Conservation (phyloP, 2,888 invertebrate species). For the Idaea dimidiata region DNA sequence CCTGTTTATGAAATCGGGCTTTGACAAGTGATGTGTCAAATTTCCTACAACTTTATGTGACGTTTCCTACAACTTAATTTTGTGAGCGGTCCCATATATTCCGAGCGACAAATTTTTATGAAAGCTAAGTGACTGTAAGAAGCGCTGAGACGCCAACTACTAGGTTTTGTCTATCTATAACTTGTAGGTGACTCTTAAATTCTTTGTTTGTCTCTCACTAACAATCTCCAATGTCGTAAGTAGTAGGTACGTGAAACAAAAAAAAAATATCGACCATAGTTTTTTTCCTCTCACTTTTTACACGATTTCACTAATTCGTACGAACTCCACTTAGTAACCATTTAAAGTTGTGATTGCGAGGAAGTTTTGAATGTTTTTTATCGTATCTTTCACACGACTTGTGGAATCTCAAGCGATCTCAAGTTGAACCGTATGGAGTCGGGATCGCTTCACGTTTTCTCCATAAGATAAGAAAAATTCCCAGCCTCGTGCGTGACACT, state of each 20-base stretch:
- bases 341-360: background rate
- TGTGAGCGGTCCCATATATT: no score
- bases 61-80: no score
- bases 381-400: background rate
- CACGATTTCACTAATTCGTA: constrained; percentile 1
- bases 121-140: no score
- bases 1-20: no score
- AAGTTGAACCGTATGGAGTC: background rate
- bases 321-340: background rate
- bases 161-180: no score
- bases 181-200: no score
- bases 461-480: background rate
- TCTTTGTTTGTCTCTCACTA: no score
- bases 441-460: background rate
- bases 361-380: background rate
- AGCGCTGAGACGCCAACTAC: no score
- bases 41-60: no score
- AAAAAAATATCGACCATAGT: background rate
- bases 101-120: no score
- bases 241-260: background rate
- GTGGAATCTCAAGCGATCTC: background rate
- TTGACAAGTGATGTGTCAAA: no score
- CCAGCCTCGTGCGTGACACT: background rate
- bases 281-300: background rate
- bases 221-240: no score